Base-by-base conservation (phyloP, 2,113 vertebrate genomes). In the Loxodonta africana region DNA sequence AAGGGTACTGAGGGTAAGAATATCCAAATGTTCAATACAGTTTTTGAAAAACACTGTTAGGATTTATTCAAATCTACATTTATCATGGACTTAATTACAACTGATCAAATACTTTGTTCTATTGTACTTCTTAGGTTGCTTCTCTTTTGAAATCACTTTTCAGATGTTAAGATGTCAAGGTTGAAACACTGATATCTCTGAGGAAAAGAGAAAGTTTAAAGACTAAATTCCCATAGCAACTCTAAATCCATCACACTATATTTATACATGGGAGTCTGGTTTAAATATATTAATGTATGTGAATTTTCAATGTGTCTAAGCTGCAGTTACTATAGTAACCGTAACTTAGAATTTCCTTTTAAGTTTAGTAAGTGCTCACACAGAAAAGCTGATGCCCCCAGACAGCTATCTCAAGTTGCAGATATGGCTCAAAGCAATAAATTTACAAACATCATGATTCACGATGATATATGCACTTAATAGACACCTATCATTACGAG, bases 281-380 rank as follows among this genome's bases (percentile, higher is more conserved):
- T 96, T 97, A 95, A 97, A 88, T 94, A 86, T 37, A 95, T 97
- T 80, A 97, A 88, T 95, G 48, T 87, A 92, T 96, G 80, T 93
- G 95, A 82, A 93, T 95, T 23, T 93, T 74, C 85, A 92, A 92
- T 71, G 76, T 85, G 62, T 89, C 96, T 85, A 77, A 67, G 80
- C 76, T 92, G 30, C 8, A 44, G 90, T 88, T 98, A 83, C 95
- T 92, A 14, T 80, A 90, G 95, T 57, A 98, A 97, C 89, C 7
- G 5, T 41, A 96, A 96, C 8, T 83, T 90, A 80, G 60, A 46
- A 62, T n/a, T 96, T 73, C 76, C 76, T 97, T 97, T 94, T 91
- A 95, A 92, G 74, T 97, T 94, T 88, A 82, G 80, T 63, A 91
- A 96, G 80, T 94, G 82, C 30, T 94, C 63, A 73, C 41, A 83